Percentiles rank a stretch among this genome's conserved stretches.
Evolutionary conservation across 2,797 vertebrate genomes (phyloP).

Genomic region (Moxostoma hubbsi): DNA sequence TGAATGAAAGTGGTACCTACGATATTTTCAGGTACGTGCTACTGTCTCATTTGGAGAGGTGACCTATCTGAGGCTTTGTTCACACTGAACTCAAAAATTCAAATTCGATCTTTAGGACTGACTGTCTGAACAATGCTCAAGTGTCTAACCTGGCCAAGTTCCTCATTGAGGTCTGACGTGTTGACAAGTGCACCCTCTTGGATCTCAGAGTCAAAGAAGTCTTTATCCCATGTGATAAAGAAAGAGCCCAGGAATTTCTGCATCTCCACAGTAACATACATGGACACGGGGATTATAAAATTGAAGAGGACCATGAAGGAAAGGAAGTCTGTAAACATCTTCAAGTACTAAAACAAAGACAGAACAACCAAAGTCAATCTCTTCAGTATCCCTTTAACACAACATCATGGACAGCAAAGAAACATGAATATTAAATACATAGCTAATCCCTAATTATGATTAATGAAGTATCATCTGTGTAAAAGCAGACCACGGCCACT

Average conservation of each 20-base stretch:
- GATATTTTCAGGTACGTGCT: too few species aligned
- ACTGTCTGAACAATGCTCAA: not conserved
- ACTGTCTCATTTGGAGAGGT: too few species aligned
- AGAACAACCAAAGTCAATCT: not conserved
- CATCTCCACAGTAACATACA: conserved; percentile 99
- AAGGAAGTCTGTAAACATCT: conserved; percentile 97
- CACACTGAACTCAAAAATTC: too few species aligned
- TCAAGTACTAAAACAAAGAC: conserved; percentile 82
- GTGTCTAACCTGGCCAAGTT: conserved; percentile 90
- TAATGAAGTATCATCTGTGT: conserved; percentile 10
- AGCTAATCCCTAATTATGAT: conserved; percentile 37
- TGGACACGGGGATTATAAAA: conserved; percentile 98
- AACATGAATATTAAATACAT: conserved; percentile 14
- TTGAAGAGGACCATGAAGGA: conserved; percentile 99
- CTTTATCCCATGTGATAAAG: conserved; percentile 97
- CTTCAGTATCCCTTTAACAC: not conserved
- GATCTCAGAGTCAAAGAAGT: conserved; percentile 93
- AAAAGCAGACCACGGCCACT: conserved; percentile 28
- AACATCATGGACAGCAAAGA: not conserved
- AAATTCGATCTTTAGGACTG: too few species aligned
- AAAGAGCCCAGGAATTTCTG: conserved; percentile 98
- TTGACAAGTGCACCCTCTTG: conserved; percentile 95
- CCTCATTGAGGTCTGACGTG: conserved; percentile 97
- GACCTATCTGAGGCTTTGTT: too few species aligned
- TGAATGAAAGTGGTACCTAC: too few species aligned